Conservation (phyloP, 30 jellyfish, hydroid and myxozoan species). For the Aurelia sp. region DNA sequence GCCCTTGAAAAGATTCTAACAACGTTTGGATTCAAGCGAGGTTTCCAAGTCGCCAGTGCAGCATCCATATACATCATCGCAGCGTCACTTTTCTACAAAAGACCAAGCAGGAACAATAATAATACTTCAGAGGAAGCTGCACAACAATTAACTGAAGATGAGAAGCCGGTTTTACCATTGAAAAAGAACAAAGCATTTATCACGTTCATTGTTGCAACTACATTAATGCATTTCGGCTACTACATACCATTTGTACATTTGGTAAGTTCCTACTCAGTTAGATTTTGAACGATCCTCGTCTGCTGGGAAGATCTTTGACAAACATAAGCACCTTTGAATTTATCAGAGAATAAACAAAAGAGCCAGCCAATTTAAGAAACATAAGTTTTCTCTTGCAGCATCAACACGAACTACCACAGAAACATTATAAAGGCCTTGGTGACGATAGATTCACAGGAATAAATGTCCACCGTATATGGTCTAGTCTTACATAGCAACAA, state of each 20-base stretch:
- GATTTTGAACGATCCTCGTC: too few species aligned
- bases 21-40: constrained; percentile 68
- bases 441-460: too few species aligned
- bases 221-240: constrained; percentile 89
- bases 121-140: constrained; percentile 27
- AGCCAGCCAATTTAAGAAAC: too few species aligned
- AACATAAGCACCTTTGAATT: too few species aligned
- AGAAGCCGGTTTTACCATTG: constrained; percentile 41
- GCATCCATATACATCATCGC: constrained; percentile 71
- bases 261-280: too few species aligned
- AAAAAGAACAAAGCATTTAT: constrained; percentile 78
- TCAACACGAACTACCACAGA: too few species aligned
- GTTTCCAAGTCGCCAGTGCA: constrained; percentile 77
- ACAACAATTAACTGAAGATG: constrained; percentile 38
- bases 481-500: too few species aligned
- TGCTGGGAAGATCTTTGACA: too few species aligned
- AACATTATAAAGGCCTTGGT: too few species aligned
- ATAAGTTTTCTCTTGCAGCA: too few species aligned
- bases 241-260: constrained; percentile 87
- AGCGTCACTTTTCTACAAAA: constrained; percentile 78
- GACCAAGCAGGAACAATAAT: constrained; percentile 54
- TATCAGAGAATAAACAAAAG: too few species aligned
- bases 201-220: constrained; percentile 72
- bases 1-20: constrained; percentile 53
- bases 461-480: too few species aligned